Evolutionary conservation across 2,888 invertebrate species (phyloP).

Genomic region (Sycophila texana): DNA sequence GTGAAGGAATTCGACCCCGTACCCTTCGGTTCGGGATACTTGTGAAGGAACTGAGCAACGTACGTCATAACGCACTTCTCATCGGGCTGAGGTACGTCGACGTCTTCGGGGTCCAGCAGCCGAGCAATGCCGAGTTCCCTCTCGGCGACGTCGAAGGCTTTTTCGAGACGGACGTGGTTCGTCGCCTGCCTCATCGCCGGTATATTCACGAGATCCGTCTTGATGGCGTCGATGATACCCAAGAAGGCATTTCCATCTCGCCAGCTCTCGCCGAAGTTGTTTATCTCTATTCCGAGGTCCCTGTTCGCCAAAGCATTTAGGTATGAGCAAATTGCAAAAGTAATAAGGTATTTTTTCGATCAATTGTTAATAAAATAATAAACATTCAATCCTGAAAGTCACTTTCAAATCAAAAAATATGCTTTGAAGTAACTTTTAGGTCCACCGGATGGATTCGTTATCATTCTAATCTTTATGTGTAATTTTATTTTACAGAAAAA

Average conservation of each 20-base stretch:
- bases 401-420: too few species aligned
- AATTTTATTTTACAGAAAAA: too few species aligned
- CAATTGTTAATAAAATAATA: neutral
- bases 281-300: slow-evolving; percentile 90
- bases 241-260: slow-evolving; percentile 96
- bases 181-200: slow-evolving; percentile 87
- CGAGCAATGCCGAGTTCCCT: slow-evolving; percentile 92
- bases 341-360: too few species aligned
- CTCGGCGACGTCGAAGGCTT: slow-evolving; percentile 96
- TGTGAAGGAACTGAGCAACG: slow-evolving; percentile 97
- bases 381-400: too few species aligned
- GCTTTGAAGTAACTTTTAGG: too few species aligned
- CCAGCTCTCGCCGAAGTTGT: slow-evolving; percentile 97
- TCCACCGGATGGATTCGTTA: too few species aligned
- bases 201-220: slow-evolving; percentile 92
- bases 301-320: slow-evolving; percentile 75
- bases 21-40: slow-evolving; percentile 92
- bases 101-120: slow-evolving; percentile 95
- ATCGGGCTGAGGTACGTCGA: slow-evolving; percentile 96
- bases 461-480: too few species aligned
- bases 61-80: slow-evolving; percentile 99
- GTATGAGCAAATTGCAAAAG: neutral
- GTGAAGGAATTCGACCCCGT: slow-evolving; percentile 85
- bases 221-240: slow-evolving; percentile 95
- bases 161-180: slow-evolving; percentile 90